Percentiles rank a stretch among this genome's conserved stretches.
These are phyloP conservation scores for Athalia cordata DNA, from an alignment of 2,888 invertebrate genomes.

Conservation along the genomic window DNA sequence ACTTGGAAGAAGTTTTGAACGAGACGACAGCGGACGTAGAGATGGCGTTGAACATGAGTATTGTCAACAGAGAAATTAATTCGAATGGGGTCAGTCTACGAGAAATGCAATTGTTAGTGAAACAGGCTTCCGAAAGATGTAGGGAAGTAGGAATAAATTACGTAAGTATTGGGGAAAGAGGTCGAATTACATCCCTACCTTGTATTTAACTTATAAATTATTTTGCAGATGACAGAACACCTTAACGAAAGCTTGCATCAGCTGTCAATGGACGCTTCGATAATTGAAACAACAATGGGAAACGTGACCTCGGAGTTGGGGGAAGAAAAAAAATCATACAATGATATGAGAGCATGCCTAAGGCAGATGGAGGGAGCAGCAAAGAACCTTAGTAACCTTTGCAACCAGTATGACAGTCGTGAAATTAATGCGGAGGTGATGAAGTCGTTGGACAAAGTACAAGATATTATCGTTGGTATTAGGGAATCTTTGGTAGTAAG, in stretches of 20 bases:
- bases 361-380: constrained; percentile 67
- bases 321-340: constrained; percentile 55
- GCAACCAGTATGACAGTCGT: constrained; percentile 58
- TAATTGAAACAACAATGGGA: constrained; percentile 56
- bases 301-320: constrained; percentile 56
- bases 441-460: constrained; percentile 62
- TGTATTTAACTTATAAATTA: not conserved
- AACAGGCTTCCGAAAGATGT: constrained; percentile 71
- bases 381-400: constrained; percentile 64
- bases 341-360: constrained; percentile 65
- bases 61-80: constrained; percentile 62
- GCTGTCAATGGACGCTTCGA: constrained; percentile 66
- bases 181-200: not conserved
- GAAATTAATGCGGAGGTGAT: constrained; percentile 60
- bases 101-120: constrained; percentile 70
- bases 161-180: constrained; percentile 57
- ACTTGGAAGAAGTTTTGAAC: constrained; percentile 74
- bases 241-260: constrained; percentile 70
- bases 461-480: constrained; percentile 58
- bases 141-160: constrained; percentile 68
- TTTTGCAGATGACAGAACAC: constrained; percentile 51
- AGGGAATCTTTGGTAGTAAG: constrained; percentile 55
- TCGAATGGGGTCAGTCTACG: constrained; percentile 68
- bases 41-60: constrained; percentile 62
- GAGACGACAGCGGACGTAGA: constrained; percentile 66